phyloP scores from a whole-genome alignment of 1,140 invertebrate species.

The Scaptodrosophila lebanonensis region DNA sequence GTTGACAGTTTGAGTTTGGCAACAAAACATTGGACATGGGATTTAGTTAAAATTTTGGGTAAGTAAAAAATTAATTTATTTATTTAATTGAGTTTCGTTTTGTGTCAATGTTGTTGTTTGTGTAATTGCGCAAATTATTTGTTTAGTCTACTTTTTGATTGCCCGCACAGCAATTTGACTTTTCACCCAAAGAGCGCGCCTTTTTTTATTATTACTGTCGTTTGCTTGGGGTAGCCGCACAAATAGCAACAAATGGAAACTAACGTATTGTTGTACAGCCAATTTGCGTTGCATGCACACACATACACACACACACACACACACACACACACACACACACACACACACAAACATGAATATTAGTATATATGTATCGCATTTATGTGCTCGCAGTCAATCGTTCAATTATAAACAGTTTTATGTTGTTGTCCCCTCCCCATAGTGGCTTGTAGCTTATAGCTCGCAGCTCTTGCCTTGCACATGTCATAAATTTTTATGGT shows the following conservation, averaged over 20 bases:
- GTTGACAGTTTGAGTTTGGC: no score
- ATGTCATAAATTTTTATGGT: slow-evolving; percentile 52
- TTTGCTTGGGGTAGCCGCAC: slow-evolving; percentile 17
- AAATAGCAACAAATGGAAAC: slow-evolving; percentile 2
- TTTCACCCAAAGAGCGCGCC: slow-evolving; percentile 51
- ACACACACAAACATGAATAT: no score
- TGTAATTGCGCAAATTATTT: slow-evolving; percentile 68
- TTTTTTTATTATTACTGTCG: background rate
- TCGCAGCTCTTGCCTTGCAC: slow-evolving; percentile 7
- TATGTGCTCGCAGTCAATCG: slow-evolving; percentile 41
- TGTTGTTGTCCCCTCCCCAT: slow-evolving; percentile 8
- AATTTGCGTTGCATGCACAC: slow-evolving; percentile 58
- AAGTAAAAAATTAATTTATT: no score
- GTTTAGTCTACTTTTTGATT: slow-evolving; percentile 72
- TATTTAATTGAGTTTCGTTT: background rate
- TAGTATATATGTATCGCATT: slow-evolving; percentile 35
- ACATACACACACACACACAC: no score
- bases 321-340: no score
- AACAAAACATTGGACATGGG: no score
- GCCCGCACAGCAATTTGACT: slow-evolving; percentile 58
- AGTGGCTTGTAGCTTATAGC: slow-evolving; percentile 3
- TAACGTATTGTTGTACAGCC: slow-evolving; percentile 16
- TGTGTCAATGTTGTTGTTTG: slow-evolving; percentile 26
- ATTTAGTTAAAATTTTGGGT: no score
- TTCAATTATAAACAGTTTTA: slow-evolving; percentile 60